A percentile compares a stretch with the other conserved stretches of the same genome.
phyloP scores from a whole-genome alignment of 2,113 vertebrate genomes.

The Leucosticte australis region DNA sequence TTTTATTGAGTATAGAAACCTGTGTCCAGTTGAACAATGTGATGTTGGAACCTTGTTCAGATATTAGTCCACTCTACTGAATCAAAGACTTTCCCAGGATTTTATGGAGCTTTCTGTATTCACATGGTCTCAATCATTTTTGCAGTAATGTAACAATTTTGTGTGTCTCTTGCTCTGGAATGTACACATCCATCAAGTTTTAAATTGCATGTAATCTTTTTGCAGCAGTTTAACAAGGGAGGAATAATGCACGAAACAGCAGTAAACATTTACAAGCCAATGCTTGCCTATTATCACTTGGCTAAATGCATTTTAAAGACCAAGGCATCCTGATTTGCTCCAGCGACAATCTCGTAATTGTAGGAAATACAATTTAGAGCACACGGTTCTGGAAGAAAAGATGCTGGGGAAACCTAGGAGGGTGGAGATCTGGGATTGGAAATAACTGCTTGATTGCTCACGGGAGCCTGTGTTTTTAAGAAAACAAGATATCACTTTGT shows the following conservation, averaged over 20 bases:
- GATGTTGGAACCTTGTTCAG: not conserved
- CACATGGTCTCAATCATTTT: not conserved
- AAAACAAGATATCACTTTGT: not conserved
- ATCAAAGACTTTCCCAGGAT: not conserved
- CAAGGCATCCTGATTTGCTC: not conserved
- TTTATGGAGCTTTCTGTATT: conserved; percentile 5
- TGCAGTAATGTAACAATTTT: not conserved
- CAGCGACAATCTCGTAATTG: not conserved
- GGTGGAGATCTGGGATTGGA: not conserved
- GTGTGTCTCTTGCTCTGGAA: not conserved
- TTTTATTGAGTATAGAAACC: not conserved
- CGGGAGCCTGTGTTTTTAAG: not conserved
- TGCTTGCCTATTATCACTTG: conserved; percentile 1
- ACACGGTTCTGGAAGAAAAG: not conserved
- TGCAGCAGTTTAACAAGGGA: conserved; percentile 19
- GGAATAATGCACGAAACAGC: not conserved
- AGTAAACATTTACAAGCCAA: conserved; percentile 18
- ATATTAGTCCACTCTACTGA: not conserved
- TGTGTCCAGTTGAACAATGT: not conserved
- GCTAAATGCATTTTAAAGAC: conserved; percentile 19
- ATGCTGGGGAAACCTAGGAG: not conserved
- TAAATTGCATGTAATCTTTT: not conserved
- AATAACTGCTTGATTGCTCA: not conserved
- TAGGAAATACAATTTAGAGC: not conserved
- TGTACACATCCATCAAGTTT: not conserved